Percentiles rank a stretch among this genome's conserved stretches.
These are phyloP conservation scores for Salticus scenicus DNA, from an alignment of 2,888 invertebrate species.

Conservation along the genomic window DNA sequence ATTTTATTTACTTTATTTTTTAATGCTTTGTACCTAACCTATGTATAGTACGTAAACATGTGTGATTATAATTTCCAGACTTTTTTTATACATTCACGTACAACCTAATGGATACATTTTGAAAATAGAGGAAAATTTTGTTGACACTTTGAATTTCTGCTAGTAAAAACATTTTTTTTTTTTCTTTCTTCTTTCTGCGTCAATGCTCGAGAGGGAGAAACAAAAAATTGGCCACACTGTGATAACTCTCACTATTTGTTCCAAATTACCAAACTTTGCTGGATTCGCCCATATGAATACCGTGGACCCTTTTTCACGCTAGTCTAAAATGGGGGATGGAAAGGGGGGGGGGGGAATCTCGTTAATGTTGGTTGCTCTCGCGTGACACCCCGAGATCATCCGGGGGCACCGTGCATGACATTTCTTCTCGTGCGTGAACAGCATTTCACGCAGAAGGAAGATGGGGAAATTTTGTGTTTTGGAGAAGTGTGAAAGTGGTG, in stretches of 20 bases:
- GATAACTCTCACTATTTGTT: conserved; percentile 13
- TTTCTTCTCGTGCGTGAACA: conserved; percentile 26
- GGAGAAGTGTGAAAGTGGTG: neutral
- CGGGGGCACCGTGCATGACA: conserved; percentile 42
- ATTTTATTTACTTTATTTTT: no score
- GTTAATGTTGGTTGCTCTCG: conserved; percentile 65
- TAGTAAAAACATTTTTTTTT: no score
- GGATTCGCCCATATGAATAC: neutral
- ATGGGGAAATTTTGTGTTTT: conserved; percentile 8
- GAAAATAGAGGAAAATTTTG: no score
- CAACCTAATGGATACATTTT: no score
- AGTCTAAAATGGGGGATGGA: conserved; percentile 26
- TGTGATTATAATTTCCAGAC: no score
- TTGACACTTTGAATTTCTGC: no score
- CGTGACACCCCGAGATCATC: conserved; percentile 61
- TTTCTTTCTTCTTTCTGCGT: no score
- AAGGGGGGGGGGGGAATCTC: conserved; percentile 33
- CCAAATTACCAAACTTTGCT: neutral
- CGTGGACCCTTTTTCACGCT: conserved; percentile 51
- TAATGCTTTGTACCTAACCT: no score
- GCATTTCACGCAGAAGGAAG: conserved; percentile 1
- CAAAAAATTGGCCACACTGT: neutral
- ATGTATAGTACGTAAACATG: no score
- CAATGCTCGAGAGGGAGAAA: no score
- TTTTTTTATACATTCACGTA: no score